These are phyloP conservation scores for Harpalus rubripes DNA, from an alignment of 2,888 invertebrate species.

Conservation along the genomic window DNA sequence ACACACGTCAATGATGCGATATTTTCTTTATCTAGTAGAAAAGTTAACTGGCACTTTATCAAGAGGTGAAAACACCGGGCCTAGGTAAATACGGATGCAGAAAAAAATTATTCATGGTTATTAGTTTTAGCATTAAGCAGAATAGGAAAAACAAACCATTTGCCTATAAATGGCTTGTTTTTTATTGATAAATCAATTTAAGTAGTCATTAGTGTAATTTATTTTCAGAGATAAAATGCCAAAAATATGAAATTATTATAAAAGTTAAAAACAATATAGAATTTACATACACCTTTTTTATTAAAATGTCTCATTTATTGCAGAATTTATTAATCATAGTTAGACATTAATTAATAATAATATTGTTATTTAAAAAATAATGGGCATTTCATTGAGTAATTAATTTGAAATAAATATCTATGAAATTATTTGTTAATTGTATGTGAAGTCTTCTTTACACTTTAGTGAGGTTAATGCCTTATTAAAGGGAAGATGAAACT, in stretches of 20 bases:
- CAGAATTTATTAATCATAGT: no score
- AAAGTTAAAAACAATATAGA: neutral
- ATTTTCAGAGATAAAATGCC: neutral
- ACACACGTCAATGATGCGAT: no score
- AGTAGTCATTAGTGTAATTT: neutral
- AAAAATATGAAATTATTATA: neutral
- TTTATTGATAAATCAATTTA: neutral
- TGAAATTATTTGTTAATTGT: neutral
- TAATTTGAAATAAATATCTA: neutral
- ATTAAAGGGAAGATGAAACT: neutral
- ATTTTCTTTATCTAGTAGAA: no score
- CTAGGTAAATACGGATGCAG: no score
- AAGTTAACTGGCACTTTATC: no score
- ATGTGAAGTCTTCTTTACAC: neutral
- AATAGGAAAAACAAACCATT: neutral
- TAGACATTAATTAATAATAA: no score
- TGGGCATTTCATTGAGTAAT: neutral
- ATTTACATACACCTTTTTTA: no score
- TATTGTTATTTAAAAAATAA: no score
- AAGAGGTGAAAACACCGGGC: no score
- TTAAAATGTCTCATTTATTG: no score
- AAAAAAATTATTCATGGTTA: neutral
- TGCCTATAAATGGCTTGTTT: neutral
- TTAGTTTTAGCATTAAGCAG: neutral
- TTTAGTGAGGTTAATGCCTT: neutral